Evolutionary conservation across 2,888 invertebrate species (phyloP).

Genomic region (Beris chalybata): DNA sequence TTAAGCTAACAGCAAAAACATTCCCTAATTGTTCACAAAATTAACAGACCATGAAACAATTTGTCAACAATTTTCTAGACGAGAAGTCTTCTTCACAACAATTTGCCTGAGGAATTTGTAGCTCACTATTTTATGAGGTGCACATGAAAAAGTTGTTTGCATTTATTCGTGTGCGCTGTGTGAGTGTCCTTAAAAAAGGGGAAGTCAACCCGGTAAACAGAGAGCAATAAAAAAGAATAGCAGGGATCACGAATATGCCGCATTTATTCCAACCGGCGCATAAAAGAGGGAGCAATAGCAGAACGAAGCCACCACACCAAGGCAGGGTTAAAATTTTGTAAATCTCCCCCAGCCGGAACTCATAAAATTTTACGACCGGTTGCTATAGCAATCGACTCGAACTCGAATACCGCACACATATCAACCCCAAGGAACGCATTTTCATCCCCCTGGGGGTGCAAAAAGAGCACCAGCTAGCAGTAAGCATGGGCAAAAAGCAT

Average conservation of each 20-base stretch:
- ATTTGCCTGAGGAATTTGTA: constrained; percentile 17
- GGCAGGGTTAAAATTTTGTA: neutral
- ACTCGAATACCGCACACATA: constrained; percentile 19
- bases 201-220: too few species aligned
- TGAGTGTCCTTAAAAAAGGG: neutral
- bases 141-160: constrained; percentile 33
- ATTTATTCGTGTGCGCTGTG: constrained; percentile 5
- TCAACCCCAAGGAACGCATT: constrained; percentile 13
- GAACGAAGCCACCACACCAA: constrained; percentile 5
- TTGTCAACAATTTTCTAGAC: too few species aligned
- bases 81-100: too few species aligned
- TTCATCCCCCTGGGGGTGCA: constrained; percentile 1
- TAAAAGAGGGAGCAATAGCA: constrained; percentile 7
- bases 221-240: neutral
- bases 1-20: too few species aligned
- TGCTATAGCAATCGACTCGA: constrained; percentile 43
- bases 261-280: constrained; percentile 6
- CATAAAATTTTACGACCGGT: constrained; percentile 45
- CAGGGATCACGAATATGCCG: constrained; percentile 21
- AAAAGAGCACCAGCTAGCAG: neutral
- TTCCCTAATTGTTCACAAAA: too few species aligned
- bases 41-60: too few species aligned
- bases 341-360: neutral
- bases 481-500: neutral
- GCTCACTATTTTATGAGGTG: constrained; percentile 34